A percentile compares a stretch with the other conserved stretches of the same genome.
Conservation (phyloP, 2,888 invertebrate genomes). For the Lepeophtheirus nordmannii region DNA sequence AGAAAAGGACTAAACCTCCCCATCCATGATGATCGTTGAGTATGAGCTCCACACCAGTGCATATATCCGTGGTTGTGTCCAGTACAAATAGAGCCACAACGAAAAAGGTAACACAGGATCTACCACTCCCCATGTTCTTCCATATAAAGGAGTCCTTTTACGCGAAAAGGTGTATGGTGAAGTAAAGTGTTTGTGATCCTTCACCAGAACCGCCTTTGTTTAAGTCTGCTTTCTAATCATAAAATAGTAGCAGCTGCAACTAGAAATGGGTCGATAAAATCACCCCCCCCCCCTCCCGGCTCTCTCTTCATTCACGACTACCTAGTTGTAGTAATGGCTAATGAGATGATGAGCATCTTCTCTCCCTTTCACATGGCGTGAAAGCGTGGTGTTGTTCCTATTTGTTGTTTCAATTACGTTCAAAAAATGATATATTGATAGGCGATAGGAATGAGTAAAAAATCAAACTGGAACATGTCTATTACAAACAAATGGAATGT, state of each 20-base stretch:
- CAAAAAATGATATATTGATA: no score
- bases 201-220: not conserved
- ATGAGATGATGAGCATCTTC: no score
- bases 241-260: not conserved
- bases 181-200: not conserved
- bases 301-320: not conserved
- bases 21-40: slow-evolving; percentile 20
- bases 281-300: not conserved
- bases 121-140: slow-evolving; percentile 5
- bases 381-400: no score
- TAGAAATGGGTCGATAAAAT: not conserved
- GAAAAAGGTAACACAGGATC: slow-evolving; percentile 9
- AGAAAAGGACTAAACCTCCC: slow-evolving; percentile 4
- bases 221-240: not conserved
- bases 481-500: no score
- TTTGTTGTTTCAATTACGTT: no score
- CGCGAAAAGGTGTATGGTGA: not conserved
- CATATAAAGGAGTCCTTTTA: no score
- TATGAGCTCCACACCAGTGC: slow-evolving; percentile 22
- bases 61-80: slow-evolving; percentile 21
- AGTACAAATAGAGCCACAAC: slow-evolving; percentile 12
- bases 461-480: no score
- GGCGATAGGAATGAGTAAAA: no score
- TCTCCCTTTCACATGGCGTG: no score
- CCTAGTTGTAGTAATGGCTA: no score